Evolutionary conservation across 1,140 invertebrate species (phyloP).

Genomic region (Zelostemma sp.): DNA sequence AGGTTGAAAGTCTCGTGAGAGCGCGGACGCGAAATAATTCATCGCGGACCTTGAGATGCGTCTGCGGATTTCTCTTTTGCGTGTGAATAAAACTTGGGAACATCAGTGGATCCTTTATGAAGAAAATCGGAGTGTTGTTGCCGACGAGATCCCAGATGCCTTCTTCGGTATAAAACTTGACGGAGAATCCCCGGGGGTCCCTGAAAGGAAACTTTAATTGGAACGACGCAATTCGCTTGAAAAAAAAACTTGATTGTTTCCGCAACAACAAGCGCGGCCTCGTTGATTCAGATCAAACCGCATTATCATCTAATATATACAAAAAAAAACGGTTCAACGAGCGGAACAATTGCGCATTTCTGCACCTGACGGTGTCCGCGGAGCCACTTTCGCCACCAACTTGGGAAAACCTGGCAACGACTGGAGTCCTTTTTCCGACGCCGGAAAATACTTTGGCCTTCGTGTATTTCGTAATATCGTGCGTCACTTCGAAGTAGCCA

Average conservation of each 20-base stretch:
- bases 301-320: no score
- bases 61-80: constrained; percentile 94
- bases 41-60: constrained; percentile 83
- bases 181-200: constrained; percentile 93
- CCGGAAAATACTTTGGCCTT: constrained; percentile 87
- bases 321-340: no score
- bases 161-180: constrained; percentile 97
- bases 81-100: constrained; percentile 94
- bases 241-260: no score
- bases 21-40: not conserved
- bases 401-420: constrained; percentile 87
- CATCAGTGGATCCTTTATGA: constrained; percentile 91
- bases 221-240: no score
- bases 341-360: constrained; percentile 16
- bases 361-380: constrained; percentile 81
- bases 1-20: not conserved
- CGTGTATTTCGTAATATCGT: constrained; percentile 88
- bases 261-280: no score
- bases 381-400: constrained; percentile 93
- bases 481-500: constrained; percentile 96
- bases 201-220: constrained; percentile 69
- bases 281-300: no score
- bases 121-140: constrained; percentile 98
- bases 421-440: constrained; percentile 87
- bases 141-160: constrained; percentile 97